Base-by-base conservation (phyloP, 2,113 vertebrate species). In the Nettapus auritus region DNA sequence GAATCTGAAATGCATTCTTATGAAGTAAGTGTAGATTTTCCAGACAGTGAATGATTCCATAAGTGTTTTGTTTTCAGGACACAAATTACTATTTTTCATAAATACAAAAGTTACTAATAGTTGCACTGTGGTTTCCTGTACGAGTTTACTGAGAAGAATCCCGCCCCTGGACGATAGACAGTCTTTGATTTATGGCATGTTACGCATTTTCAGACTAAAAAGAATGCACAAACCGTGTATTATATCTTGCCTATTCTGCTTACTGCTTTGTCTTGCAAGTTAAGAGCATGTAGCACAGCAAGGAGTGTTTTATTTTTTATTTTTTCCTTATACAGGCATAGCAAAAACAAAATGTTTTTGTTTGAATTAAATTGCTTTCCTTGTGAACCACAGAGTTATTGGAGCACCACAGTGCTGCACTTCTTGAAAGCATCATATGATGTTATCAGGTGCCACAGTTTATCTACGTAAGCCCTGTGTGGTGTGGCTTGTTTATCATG, bases 1-100 rank as follows among this genome's bases (percentile, higher is more conserved):
- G 83, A 88, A 88, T 63, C 46, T 60, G 73, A 92, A 88, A 92
- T 81, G 42, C 36, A 33, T 77, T 80, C 26, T 91, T 44, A 46
- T 1, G 1, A 95, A 38, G 40, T 83, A 62, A 69, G 42, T n/a
- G 66, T 17, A 77, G 25, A 33, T 67, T 88, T 94, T 74, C 55
- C 36, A 70, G 68, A 26, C n/a, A 68, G 38, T 57, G 36, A 40
- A 63, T 77, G 71, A 66, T 86, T 75, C 74, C 2, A 0, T 31
- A 82, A 55, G 15, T 23, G 22, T 52, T 71, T 62, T 81, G 46
- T 46, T 77, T 60, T 70, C 55, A 59, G 92, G 25, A 77, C 21
- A 69, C 23, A 73, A 36, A 40, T 28, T n/a, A 21, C 16, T 69
- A 1, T 22, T 77, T 91, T 69, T 33, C 52, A 55, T 82, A 69